Evolutionary conservation across 2,888 invertebrate genomes (phyloP), one percentile per base, ranked within the genome.

Genomic region (Suillia variegata): DNA sequence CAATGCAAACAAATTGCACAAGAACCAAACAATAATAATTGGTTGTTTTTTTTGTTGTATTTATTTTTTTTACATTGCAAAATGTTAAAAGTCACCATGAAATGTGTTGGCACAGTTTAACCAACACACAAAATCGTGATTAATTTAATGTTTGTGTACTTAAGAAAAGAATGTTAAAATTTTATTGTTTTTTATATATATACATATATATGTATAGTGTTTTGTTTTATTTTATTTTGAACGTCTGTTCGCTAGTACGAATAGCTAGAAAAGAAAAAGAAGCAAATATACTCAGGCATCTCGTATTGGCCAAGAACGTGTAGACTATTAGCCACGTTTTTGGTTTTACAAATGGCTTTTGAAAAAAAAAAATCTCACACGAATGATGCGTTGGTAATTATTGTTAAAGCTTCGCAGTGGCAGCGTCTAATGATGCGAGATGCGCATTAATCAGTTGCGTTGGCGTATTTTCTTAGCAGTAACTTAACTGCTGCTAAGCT

Each of bases 361-460:
- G n/a, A n/a, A n/a, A n/a, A n/a, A n/a, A n/a, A n/a, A n/a, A n/a
- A n/a, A n/a, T n/a, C n/a, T n/a, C n/a, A 38, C 4, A 13, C 13
- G 38, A 38, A 38, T 38, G 13, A 38, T 38, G 38, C 4, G 6
- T 17, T 20, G 20, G 45, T 45, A 18, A 45, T 45, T 45, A 45
- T n/a, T 18, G 45, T 45, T 20, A 20, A 45, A 45, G 45, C 17
- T 18, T 45, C 5, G 17, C n/a, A n/a, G n/a, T n/a, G n/a, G 18
- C 17, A 20, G 18, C 45, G 20, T 13, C 13, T 20, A 45, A 45
- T 45, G 45, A 18, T 20, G 4, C 45, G 45, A 45, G 45, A 17
- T 45, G 45, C 18, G 45, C 45, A 45, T 45, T 45, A 45, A 45
- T 45, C 45, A 45, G 18, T 45, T 45, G 20, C 45, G 45, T 45